Conservation (phyloP, 2,797 vertebrate species). For the Propithecus perrieri region DNA sequence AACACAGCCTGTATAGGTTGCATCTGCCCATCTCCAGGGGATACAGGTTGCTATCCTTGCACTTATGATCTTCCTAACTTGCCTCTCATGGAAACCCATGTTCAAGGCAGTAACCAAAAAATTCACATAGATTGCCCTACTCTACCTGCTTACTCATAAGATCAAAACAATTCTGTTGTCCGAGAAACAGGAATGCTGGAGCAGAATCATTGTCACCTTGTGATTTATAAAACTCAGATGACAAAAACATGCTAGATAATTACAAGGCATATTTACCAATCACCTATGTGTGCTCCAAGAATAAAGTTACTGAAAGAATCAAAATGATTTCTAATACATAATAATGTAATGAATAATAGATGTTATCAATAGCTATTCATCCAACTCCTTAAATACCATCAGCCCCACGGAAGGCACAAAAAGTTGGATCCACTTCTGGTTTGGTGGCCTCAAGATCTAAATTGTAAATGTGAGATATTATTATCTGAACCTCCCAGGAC, state of each 20-base stretch:
- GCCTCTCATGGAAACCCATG: background rate
- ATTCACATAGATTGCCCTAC: background rate
- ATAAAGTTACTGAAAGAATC: background rate
- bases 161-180: background rate
- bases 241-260: conserved; percentile 1
- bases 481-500: conserved; percentile 73
- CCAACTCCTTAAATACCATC: conserved; percentile 63
- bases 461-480: conserved; percentile 76
- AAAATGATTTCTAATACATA: conserved; percentile 40
- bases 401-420: conserved; percentile 46
- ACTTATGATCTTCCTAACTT: background rate
- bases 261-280: background rate
- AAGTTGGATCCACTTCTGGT: conserved; percentile 55
- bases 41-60: background rate
- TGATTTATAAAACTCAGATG: background rate
- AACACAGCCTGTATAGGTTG: background rate
- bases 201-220: background rate
- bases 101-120: background rate
- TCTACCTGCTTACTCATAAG: background rate
- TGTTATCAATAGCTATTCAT: conserved; percentile 49
- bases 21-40: background rate
- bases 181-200: background rate
- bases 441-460: conserved; percentile 67
- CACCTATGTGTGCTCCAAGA: background rate
- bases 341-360: conserved; percentile 63